Evolutionary conservation across 2,797 vertebrate species (phyloP).

Genomic region (Ptychadena robeensis): DNA sequence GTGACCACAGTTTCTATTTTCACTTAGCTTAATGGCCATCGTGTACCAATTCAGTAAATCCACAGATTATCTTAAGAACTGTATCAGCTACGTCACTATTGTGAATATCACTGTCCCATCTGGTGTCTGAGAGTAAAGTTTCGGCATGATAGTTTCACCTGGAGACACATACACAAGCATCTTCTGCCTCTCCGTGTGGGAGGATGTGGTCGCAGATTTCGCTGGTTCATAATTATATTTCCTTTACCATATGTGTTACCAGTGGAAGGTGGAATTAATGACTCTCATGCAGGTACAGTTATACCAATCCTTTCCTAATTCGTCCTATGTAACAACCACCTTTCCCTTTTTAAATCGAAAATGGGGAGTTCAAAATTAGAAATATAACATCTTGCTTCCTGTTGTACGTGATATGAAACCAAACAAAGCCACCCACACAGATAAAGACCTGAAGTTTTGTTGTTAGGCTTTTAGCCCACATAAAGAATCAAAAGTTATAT

Average conservation of each 20-base stretch:
- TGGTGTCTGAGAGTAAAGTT: not conserved
- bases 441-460: not conserved
- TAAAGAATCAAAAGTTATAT: not conserved
- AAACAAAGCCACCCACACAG: not conserved
- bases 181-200: not conserved
- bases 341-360: not conserved
- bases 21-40: too few species aligned
- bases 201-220: slow-evolving; percentile 50
- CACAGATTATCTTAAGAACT: too few species aligned
- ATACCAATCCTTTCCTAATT: not conserved
- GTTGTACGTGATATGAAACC: not conserved
- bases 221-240: slow-evolving; percentile 49
- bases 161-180: not conserved
- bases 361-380: not conserved
- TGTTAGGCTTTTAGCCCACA: not conserved
- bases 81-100: too few species aligned
- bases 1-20: too few species aligned
- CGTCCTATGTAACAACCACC: not conserved
- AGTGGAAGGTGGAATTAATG: slow-evolving; percentile 31
- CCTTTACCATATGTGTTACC: slow-evolving; percentile 44
- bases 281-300: not conserved
- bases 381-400: not conserved
- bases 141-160: not conserved
- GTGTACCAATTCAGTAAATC: too few species aligned
- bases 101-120: too few species aligned